phyloP scores from a whole-genome alignment of 2,113 vertebrate species.

The Hippocampus comes region DNA sequence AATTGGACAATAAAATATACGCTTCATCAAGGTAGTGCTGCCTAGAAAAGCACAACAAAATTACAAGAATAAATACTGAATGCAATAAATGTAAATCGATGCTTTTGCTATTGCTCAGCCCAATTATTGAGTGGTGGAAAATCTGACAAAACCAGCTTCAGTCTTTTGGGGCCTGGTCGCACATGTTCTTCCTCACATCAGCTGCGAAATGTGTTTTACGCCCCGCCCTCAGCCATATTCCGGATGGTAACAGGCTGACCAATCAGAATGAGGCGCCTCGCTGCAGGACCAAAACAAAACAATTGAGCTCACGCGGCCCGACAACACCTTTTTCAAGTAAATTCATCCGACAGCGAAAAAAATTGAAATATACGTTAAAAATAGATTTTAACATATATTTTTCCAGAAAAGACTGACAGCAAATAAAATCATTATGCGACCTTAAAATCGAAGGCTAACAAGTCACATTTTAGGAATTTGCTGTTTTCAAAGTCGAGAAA shows the following conservation, averaged over 20 bases:
- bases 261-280: slow-evolving; percentile 77
- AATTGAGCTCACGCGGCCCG: slow-evolving; percentile 64
- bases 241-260: slow-evolving; percentile 94
- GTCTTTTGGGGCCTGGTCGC: slow-evolving; percentile 17
- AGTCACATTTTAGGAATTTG: neutral
- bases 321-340: slow-evolving; percentile 44
- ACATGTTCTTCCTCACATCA: slow-evolving; percentile 78
- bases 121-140: neutral
- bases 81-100: too few species aligned
- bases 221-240: slow-evolving; percentile 81
- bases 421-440: neutral
- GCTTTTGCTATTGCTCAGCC: too few species aligned
- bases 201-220: slow-evolving; percentile 71
- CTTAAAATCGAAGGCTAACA: neutral
- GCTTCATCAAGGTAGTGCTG: too few species aligned
- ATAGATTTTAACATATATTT: neutral
- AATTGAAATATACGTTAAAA: neutral
- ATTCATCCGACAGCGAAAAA: slow-evolving; percentile 23
- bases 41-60: too few species aligned
- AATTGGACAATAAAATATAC: too few species aligned
- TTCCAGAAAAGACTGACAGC: too few species aligned
- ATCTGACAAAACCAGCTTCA: slow-evolving; percentile 11
- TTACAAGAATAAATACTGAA: too few species aligned
- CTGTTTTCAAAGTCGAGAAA: neutral
- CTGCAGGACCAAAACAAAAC: slow-evolving; percentile 79